Conservation (phyloP, 2,888 invertebrate genomes). For the Harpalus rufipes region DNA sequence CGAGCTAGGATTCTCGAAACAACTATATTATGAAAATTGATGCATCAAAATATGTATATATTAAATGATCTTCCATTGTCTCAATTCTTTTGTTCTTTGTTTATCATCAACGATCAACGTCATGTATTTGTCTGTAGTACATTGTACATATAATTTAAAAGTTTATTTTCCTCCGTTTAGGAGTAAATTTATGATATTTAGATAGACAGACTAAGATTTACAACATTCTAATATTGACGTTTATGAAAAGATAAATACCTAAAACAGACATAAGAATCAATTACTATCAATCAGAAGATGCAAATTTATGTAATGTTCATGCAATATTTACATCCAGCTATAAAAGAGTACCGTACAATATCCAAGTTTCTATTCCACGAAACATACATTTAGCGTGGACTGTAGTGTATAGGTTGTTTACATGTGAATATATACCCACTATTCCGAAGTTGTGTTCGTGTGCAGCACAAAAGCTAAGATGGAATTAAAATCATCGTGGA, state of each 20-base stretch:
- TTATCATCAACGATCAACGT: background rate
- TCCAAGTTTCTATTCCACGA: conserved; percentile 25
- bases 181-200: conserved; percentile 29
- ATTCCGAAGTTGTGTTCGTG: background rate
- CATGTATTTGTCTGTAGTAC: background rate
- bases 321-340: conserved; percentile 43
- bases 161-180: background rate
- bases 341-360: conserved; percentile 32
- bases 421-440: too few relatives aligned
- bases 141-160: background rate
- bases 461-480: background rate
- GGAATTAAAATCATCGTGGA: conserved; percentile 47
- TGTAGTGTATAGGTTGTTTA: too few relatives aligned
- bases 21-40: too few relatives aligned
- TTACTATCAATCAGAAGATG: conserved; percentile 33
- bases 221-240: conserved; percentile 33
- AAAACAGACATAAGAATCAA: conserved; percentile 40
- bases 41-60: too few relatives aligned
- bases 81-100: too few relatives aligned
- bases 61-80: too few relatives aligned
- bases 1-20: too few relatives aligned
- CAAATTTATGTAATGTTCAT: conserved; percentile 30
- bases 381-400: too few relatives aligned
- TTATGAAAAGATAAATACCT: conserved; percentile 44
- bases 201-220: conserved; percentile 23